Evolutionary conservation across 2,888 invertebrate genomes (phyloP), one percentile per base, ranked within the genome.

Genomic region (Pristionchus exspectatus): DNA sequence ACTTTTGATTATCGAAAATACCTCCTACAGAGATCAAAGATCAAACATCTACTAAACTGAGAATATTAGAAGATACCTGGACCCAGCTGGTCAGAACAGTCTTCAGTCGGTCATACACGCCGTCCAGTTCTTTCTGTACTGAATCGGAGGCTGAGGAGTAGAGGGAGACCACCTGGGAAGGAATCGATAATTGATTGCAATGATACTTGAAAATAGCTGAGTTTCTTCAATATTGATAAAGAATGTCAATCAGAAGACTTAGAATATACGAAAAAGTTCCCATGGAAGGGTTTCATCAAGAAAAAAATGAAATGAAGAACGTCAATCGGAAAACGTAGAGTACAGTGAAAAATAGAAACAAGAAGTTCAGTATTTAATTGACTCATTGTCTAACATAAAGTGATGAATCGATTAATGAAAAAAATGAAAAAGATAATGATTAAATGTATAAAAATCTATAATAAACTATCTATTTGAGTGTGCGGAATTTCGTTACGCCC

Each of bases 91-190:
- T 30, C 5, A 85, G 59, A 3, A 85, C 84, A 0, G 5, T 21
- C 84, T 85, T 44, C 30, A 85, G 84, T 21, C 33, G 9, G 24
- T 33, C 84, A 59, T 59, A 59, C 21, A 85, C 84, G 4, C 59
- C 59, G 27, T 85, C 84, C 54, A 85, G 59, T 56, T 85, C 59
- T 12, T 24, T 50, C 59, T 59, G n/a, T 14, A 85, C 84, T 30
- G 38, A 21, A 18, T 59, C 7, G 7, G 84, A 85, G 12, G 84
- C 38, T 18, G 84, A 59, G 21, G 56, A 59, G 84, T 85, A 85
- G 84, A 85, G 59, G 59, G 84, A 56, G 33, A 33, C 56, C 2
- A 85, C 84, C 84, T 85, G 24, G 24, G 4, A 5, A 72, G 33
- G 14, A 10, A 7, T n/a, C 21, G 12, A 69, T 69, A 14, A 69